Evolutionary conservation across 2,113 vertebrate genomes (phyloP).

Genomic region (Epinephelus fuscoguttatus): DNA sequence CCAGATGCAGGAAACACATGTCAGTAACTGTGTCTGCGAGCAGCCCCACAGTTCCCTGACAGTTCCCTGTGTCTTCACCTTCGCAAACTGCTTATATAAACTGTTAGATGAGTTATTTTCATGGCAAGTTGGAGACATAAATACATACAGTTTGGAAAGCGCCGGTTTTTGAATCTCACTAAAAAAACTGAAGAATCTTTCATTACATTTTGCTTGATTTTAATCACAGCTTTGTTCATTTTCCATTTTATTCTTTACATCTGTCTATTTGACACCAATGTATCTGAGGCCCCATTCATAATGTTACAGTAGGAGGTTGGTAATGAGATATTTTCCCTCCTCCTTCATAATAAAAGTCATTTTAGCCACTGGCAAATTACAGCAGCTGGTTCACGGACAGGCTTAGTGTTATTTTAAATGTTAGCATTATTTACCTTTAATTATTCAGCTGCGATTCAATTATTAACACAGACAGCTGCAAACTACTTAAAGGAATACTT

Average conservation of each 20-base stretch:
- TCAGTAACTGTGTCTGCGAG: conserved; percentile 28
- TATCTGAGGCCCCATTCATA: conserved; percentile 2
- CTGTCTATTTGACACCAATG: not conserved
- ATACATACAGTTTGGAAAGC: not conserved
- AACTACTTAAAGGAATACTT: not conserved
- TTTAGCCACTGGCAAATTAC: not conserved
- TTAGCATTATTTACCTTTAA: not conserved
- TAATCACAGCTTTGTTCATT: not conserved
- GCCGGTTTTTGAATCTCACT: not conserved
- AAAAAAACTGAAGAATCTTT: not conserved
- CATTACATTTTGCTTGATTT: not conserved
- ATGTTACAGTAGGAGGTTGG: not conserved
- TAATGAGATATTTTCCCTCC: not conserved
- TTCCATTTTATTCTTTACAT: not conserved
- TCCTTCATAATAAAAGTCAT: not conserved
- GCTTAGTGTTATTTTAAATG: not conserved
- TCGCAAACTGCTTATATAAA: not conserved
- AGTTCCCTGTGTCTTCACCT: conserved; percentile 8
- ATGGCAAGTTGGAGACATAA: not conserved
- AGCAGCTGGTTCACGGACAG: not conserved
- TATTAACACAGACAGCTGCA: not conserved
- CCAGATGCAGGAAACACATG: conserved; percentile 40
- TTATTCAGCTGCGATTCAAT: not conserved
- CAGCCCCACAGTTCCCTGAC: conserved; percentile 3
- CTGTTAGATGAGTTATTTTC: not conserved